A percentile compares a stretch with the other conserved stretches of the same genome.
phyloP scores from a whole-genome alignment of 2,888 invertebrate genomes.

The Tuta absoluta region DNA sequence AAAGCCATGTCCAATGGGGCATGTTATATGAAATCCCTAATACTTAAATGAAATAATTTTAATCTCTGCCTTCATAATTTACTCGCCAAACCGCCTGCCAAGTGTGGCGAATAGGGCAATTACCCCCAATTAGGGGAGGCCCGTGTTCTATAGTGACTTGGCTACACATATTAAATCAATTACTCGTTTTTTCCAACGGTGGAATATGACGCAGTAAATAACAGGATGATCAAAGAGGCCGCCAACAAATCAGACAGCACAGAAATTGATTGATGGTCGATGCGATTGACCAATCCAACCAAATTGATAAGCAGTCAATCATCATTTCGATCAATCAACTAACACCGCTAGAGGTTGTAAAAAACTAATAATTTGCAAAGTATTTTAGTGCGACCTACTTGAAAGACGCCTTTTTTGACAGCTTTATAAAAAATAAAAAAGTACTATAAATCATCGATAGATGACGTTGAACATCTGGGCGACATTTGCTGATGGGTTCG shows the following conservation, averaged over 20 bases:
- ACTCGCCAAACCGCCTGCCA: constrained; percentile 5
- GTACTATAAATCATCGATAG: too few species aligned
- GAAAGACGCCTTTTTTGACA: neutral
- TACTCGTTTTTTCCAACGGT: neutral
- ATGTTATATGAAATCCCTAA: too few species aligned
- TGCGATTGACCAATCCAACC: constrained; percentile 14
- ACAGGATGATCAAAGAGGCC: constrained; percentile 11
- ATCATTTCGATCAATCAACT: constrained; percentile 26
- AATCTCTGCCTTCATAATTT: neutral
- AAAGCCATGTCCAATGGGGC: too few species aligned
- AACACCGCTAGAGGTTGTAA: constrained; percentile 9
- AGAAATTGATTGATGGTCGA: constrained; percentile 9
- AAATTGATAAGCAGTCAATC: constrained; percentile 25
- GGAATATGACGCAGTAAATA: constrained; percentile 14
- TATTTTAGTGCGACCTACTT: constrained; percentile 24
- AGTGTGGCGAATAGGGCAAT: constrained; percentile 1
- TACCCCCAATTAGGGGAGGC: constrained; percentile 7
- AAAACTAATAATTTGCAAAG: constrained; percentile 20
- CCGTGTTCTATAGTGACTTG: neutral
- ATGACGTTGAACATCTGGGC: too few species aligned
- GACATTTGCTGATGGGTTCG: too few species aligned
- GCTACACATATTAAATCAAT: constrained; percentile 9
- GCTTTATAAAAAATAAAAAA: too few species aligned
- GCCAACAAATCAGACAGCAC: constrained; percentile 13
- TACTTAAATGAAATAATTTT: neutral